Evolutionary conservation across 2,113 vertebrate genomes (phyloP).

Genomic region (Fulmarus glacialis): DNA sequence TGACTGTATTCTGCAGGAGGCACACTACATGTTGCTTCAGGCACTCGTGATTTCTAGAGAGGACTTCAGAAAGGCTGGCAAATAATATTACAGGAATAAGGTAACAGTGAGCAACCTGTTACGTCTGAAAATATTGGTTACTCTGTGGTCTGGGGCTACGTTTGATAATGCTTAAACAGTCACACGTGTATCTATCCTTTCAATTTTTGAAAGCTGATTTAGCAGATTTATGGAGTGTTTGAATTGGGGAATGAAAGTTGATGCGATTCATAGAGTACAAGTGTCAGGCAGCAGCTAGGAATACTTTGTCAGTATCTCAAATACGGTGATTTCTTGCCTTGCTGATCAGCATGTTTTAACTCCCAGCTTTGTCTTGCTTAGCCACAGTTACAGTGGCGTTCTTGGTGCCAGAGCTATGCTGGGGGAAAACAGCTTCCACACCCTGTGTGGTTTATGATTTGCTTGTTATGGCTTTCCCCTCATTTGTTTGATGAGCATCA

Average conservation of each 20-base stretch:
- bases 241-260: not conserved
- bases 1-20: not conserved
- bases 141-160: not conserved
- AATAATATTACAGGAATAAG: not conserved
- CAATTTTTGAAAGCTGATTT: not conserved
- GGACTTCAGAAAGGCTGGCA: not conserved
- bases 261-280: not conserved
- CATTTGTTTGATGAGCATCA: not conserved
- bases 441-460: fast-evolving
- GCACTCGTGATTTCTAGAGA: not conserved
- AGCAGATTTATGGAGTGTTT: not conserved
- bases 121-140: not conserved
- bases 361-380: not conserved
- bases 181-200: not conserved
- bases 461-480: not conserved
- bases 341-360: not conserved
- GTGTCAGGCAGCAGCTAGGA: not conserved
- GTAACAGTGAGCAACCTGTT: not conserved
- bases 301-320: not conserved
- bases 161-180: not conserved
- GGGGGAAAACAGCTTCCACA: not conserved
- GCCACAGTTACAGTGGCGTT: not conserved
- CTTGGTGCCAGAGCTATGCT: not conserved
- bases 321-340: not conserved
- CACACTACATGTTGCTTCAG: not conserved